Evolutionary conservation across 2,888 invertebrate species (phyloP).

Genomic region (Drosophila antonietae): DNA sequence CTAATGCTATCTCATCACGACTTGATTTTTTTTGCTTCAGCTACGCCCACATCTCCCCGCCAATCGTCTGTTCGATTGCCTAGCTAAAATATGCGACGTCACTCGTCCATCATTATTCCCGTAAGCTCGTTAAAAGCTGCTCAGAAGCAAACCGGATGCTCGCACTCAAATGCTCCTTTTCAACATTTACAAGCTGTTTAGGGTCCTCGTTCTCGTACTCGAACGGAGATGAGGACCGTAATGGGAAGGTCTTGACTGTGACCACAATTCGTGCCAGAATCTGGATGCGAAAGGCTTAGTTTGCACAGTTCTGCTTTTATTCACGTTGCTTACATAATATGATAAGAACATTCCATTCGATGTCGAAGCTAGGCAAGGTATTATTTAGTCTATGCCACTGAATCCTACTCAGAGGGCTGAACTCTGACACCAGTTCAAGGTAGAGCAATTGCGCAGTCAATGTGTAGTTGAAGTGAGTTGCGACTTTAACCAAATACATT

Average conservation of each 20-base stretch:
- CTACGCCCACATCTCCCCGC: too few species aligned
- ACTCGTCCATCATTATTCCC: conserved; percentile 67
- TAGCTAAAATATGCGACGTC: conserved; percentile 69
- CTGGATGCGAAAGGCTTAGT: conserved; percentile 28
- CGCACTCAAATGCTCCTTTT: conserved; percentile 53
- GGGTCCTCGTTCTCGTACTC: neutral
- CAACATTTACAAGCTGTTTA: conserved; percentile 56
- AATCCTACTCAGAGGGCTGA: neutral
- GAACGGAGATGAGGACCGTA: neutral
- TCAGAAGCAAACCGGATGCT: conserved; percentile 57
- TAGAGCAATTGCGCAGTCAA: neutral
- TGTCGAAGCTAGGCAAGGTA: conserved; percentile 4
- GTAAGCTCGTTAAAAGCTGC: conserved; percentile 74
- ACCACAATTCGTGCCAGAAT: conserved; percentile 36
- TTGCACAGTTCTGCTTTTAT: conserved; percentile 21
- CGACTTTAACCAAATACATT: neutral
- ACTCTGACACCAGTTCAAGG: neutral
- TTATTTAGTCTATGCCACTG: conserved; percentile 11
- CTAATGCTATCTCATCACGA: neutral
- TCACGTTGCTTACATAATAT: conserved; percentile 16
- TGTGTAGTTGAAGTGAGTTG: neutral
- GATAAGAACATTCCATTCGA: neutral
- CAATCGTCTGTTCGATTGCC: neutral
- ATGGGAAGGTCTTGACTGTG: conserved; percentile 15
- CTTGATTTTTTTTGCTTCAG: neutral